Conservation (phyloP, 2,888 invertebrate genomes). For the Alcis repandata region DNA sequence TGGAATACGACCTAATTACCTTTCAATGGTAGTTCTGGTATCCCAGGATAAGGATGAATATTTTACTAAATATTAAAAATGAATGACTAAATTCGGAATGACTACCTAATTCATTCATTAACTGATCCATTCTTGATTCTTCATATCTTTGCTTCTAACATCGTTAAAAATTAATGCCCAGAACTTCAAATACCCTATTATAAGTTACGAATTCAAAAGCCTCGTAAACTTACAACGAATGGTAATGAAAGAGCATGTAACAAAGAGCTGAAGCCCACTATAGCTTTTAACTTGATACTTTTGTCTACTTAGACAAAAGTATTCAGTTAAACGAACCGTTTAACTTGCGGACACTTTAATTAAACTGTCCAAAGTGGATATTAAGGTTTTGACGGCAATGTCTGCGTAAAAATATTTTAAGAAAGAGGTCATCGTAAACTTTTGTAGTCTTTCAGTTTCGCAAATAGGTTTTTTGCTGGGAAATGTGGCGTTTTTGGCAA, state of each 20-base stretch:
- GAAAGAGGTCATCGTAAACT: constrained; percentile 4
- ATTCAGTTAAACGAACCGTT: constrained; percentile 28
- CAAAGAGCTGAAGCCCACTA: constrained; percentile 15
- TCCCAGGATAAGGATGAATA: no score
- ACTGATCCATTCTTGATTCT: no score
- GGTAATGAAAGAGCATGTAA: constrained; percentile 22
- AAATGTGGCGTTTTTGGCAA: no score
- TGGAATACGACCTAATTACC: no score
- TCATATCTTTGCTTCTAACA: no score
- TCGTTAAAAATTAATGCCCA: no score
- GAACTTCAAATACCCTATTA: constrained; percentile 3
- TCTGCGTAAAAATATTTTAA: constrained; percentile 20
- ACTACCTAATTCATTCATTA: no score
- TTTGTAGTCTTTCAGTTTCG: no score
- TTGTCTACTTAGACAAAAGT: constrained; percentile 27
- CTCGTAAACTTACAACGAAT: constrained; percentile 5
- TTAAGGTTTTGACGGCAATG: constrained; percentile 24
- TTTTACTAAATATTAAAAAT: no score
- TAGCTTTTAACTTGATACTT: constrained; percentile 14
- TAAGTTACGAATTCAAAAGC: not conserved
- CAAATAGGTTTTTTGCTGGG: no score
- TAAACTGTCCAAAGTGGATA: constrained; percentile 31
- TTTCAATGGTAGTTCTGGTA: no score
- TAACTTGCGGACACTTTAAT: constrained; percentile 30
- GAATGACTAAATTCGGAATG: no score